Evolutionary conservation across 2,113 vertebrate species (phyloP).

Genomic region (Dendrocopos noguchii): DNA sequence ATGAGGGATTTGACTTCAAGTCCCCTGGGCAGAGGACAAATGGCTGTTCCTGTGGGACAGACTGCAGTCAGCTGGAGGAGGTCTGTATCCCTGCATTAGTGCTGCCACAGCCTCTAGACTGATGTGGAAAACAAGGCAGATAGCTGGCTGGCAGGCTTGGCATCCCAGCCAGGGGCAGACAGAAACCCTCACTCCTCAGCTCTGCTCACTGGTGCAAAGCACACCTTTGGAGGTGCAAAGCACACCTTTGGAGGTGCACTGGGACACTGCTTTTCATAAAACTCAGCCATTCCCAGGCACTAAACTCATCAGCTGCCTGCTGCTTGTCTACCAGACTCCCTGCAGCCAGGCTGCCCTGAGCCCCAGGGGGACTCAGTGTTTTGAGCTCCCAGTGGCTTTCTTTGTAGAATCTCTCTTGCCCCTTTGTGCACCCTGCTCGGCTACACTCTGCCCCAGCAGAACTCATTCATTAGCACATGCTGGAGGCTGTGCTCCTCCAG

Average conservation of each 20-base stretch:
- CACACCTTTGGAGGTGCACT: not conserved
- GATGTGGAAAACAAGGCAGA: not conserved
- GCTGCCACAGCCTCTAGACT: not conserved
- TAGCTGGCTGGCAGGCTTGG: not conserved
- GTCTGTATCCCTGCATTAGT: not conserved
- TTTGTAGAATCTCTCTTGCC: not conserved
- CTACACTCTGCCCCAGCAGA: not conserved
- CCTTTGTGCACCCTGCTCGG: fast-evolving
- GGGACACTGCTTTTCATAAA: not conserved
- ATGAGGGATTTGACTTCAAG: fast-evolving
- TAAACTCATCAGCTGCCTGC: not conserved
- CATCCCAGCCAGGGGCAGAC: no score
- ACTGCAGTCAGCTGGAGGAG: not conserved
- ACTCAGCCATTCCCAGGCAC: not conserved
- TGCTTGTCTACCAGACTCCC: not conserved
- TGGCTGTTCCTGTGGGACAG: not conserved
- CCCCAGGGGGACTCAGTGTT: fast-evolving
- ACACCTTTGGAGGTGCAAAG: not conserved
- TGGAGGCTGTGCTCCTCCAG: not conserved
- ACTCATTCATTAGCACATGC: fast-evolving
- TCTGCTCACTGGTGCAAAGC: not conserved
- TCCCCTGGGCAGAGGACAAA: fast-evolving
- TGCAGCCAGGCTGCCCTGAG: not conserved
- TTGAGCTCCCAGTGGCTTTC: not conserved
- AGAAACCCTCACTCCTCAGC: not conserved